Evolutionary conservation across 2,113 vertebrate genomes (phyloP).

Genomic region (Sardina pilchardus): DNA sequence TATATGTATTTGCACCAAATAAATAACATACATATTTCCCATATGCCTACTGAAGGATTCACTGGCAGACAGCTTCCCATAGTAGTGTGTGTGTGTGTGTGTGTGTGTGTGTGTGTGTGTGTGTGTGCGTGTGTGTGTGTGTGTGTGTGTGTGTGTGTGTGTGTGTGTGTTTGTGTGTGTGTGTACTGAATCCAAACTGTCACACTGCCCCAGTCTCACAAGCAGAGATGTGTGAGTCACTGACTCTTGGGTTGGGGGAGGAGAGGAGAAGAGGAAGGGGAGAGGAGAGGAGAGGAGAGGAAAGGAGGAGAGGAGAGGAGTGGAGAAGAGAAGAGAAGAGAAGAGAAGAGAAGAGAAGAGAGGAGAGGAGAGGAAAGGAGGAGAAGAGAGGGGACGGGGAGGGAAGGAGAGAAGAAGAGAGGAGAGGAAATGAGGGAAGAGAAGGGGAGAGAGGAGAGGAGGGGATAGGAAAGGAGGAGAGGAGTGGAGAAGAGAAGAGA

Average conservation of each 20-base stretch:
- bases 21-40: neutral
- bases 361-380: too few relatives aligned
- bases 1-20: too few relatives aligned
- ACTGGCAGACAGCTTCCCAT: neutral
- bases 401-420: too few relatives aligned
- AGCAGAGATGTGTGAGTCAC: neutral
- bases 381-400: too few relatives aligned
- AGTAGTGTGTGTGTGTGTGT: constrained; percentile 8
- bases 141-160: constrained; percentile 2
- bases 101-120: neutral
- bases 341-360: neutral
- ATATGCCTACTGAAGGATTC: neutral
- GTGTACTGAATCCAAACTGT: neutral
- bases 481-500: too few relatives aligned
- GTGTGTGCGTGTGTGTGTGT: constrained; percentile 1
- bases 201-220: neutral
- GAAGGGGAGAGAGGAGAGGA: too few relatives aligned
- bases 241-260: neutral
- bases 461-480: too few relatives aligned
- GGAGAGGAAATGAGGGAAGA: too few relatives aligned
- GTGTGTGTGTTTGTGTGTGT: neutral
- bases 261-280: too few relatives aligned
- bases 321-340: neutral
- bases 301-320: neutral
- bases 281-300: neutral